Conservation (phyloP, 2,888 invertebrate genomes). For the Asteroscopus sphinx region DNA sequence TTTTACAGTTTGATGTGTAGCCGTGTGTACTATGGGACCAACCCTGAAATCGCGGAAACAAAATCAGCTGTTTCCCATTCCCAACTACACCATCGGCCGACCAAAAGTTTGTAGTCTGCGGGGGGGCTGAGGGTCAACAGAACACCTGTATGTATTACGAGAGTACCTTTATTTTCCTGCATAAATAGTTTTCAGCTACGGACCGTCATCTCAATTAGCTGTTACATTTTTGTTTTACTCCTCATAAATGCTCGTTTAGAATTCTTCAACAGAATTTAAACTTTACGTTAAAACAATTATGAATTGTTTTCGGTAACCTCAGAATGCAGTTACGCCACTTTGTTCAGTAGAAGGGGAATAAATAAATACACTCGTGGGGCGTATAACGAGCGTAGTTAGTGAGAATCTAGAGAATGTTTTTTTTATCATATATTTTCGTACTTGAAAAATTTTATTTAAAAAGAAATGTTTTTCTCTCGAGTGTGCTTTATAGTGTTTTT, state of each 20-base stretch:
- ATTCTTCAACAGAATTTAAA: background rate
- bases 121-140: too few species aligned
- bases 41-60: too few species aligned
- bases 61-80: too few species aligned
- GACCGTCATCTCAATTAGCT: constrained; percentile 13
- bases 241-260: background rate
- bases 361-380: constrained; percentile 10
- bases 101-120: too few species aligned
- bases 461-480: too few species aligned
- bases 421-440: too few species aligned
- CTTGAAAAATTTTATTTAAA: too few species aligned
- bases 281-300: background rate
- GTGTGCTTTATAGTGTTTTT: too few species aligned
- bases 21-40: too few species aligned
- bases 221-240: background rate
- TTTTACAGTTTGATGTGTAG: too few species aligned
- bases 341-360: background rate
- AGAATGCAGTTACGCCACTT: constrained; percentile 1
- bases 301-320: background rate
- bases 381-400: background rate
- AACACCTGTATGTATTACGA: too few species aligned
- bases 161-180: background rate
- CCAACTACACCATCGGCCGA: too few species aligned
- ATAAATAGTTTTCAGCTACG: background rate
- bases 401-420: background rate